These are phyloP conservation scores for Drosophila hydei DNA, from an alignment of 1,140 invertebrate species.

Conservation along the genomic window DNA sequence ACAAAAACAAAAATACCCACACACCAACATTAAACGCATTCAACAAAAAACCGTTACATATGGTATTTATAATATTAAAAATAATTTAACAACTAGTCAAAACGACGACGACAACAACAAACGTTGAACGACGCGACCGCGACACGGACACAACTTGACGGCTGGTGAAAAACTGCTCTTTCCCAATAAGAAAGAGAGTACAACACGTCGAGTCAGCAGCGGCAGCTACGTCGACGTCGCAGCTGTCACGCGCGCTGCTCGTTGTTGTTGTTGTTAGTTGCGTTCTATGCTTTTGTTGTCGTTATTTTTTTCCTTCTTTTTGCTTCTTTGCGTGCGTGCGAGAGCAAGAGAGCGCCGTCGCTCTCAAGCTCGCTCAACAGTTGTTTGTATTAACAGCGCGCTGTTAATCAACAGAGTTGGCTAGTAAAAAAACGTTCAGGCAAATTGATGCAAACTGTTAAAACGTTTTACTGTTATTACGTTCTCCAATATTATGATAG, in stretches of 20 bases:
- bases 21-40: neutral
- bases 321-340: conserved; percentile 16
- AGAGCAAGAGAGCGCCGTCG: conserved; percentile 36
- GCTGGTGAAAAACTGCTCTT: conserved; percentile 57
- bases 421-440: neutral
- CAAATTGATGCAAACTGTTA: conserved; percentile 9
- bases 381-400: conserved; percentile 47
- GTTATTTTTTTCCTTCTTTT: conserved; percentile 29
- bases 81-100: conserved; percentile 38
- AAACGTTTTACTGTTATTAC: conserved; percentile 7
- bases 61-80: conserved; percentile 23
- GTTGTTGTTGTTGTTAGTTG: conserved; percentile 40
- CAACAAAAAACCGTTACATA: conserved; percentile 9
- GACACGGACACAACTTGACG: conserved; percentile 53
- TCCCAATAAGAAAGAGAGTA: conserved; percentile 55
- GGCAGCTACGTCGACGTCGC: conserved; percentile 36
- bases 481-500: neutral
- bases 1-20: conserved; percentile 24
- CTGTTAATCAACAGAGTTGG: conserved; percentile 40
- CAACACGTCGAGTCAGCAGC: conserved; percentile 31
- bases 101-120: conserved; percentile 30
- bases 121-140: conserved; percentile 42
- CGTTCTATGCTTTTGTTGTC: conserved; percentile 44
- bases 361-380: conserved; percentile 54
- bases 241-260: conserved; percentile 46